Conservation (phyloP, 2,113 vertebrate genomes). For the Archilochus colubris region DNA sequence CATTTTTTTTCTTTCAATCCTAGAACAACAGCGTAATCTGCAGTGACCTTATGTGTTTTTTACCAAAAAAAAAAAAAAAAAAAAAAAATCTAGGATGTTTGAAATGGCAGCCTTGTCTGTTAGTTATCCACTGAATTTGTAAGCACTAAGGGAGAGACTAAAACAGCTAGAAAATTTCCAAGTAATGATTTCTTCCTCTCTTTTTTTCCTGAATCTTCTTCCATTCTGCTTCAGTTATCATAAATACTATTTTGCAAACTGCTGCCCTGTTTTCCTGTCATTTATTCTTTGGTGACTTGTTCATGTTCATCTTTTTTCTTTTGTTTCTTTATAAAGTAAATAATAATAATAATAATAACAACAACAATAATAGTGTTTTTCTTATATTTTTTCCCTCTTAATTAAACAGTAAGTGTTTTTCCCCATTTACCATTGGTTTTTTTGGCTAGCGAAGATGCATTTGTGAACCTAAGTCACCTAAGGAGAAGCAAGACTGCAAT, state of each 20-base stretch:
- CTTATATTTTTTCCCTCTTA: not conserved
- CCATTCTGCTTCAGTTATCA: not conserved
- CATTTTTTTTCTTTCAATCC: not conserved
- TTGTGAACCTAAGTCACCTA: not conserved
- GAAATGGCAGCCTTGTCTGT: constrained; percentile 8
- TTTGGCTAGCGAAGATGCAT: not conserved
- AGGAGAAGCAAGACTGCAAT: not conserved
- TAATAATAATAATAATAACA: too few species aligned
- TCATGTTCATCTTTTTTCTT: not conserved
- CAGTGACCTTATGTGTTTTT: not conserved
- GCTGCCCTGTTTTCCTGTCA: not conserved
- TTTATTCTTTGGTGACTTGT: not conserved
- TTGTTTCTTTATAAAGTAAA: not conserved
- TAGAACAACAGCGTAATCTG: not conserved
- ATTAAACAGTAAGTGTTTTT: not conserved
- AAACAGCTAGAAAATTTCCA: constrained; percentile 32
- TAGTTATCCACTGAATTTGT: not conserved
- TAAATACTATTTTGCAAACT: not conserved
- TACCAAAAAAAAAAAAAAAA: not conserved
- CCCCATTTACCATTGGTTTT: not conserved
- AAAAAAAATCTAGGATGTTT: not conserved
- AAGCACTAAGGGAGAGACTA: constrained; percentile 9
- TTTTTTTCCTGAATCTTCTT: constrained; percentile 21
- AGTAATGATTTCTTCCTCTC: not conserved
- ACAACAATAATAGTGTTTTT: not conserved